Evolutionary conservation across 2,113 vertebrate genomes (phyloP).

Genomic region (Paradisaea rubra): DNA sequence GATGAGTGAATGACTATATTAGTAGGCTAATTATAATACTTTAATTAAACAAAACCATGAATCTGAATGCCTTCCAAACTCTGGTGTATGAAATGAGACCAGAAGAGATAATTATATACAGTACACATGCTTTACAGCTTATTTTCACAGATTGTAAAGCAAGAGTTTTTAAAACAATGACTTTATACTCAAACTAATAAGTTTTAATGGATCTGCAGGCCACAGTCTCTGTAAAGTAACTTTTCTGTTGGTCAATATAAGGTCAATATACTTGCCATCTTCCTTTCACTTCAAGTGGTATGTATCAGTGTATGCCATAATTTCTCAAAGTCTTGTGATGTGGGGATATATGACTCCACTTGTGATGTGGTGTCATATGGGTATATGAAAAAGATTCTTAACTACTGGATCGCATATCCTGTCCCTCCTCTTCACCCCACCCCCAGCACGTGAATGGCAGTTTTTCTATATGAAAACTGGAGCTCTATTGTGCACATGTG

Average conservation of each 20-base stretch:
- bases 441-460: neutral
- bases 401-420: neutral
- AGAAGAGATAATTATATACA: neutral
- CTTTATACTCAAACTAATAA: neutral
- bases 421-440: neutral
- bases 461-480: neutral
- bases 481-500: neutral
- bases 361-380: neutral
- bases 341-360: neutral
- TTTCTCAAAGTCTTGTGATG: neutral
- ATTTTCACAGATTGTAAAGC: neutral
- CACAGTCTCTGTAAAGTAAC: neutral
- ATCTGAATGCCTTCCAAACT: neutral
- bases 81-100: neutral
- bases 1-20: neutral
- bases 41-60: neutral
- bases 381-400: neutral
- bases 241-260: neutral
- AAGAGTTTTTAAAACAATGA: neutral
- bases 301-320: neutral
- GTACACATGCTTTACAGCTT: neutral
- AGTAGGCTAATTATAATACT: neutral
- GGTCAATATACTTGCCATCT: neutral
- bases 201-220: neutral
- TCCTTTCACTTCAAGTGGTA: neutral